Base-by-base conservation (phyloP, 2,113 vertebrate genomes). In the Pelodiscus sinensis region DNA sequence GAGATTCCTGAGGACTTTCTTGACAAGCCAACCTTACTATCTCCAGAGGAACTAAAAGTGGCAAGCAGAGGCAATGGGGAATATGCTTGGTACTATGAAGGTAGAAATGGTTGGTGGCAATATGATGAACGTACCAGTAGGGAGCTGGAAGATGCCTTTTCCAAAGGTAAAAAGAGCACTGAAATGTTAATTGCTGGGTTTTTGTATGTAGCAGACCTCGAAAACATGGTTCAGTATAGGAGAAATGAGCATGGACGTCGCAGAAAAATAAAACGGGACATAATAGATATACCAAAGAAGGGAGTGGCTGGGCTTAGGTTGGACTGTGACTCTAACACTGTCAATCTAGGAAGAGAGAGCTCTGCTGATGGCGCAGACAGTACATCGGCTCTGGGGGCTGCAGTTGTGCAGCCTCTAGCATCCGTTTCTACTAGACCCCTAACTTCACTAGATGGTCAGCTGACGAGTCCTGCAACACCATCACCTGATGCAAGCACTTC, bases 71-170 rank as follows among this genome's bases (percentile, higher is more conserved):
- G 98, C 24, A 97, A 98, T 3, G 99, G 98, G 56, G 99, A 99
- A 87, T 98, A 99, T 16, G 99, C 99, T 0, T 99, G 99, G 99
- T 99, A 99, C 98, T 99, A 99, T 15, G 99, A 99, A 97, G 99
- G 99, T 51, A 98, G 99, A 94, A 99, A 99, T 51, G 99, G 99
- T 85, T 99, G 99, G 99, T 99, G 99, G 99, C 99, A 99, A 97
- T 99, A 99, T 22, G 99, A 99, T 60, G 99, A 99, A 96, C 98
- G 99, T 81, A 99, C 99, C 87, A 99, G 98, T 96, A 98, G 98
- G 62, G 99, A 99, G 96, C 97, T 99, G 96, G 99, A 99, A 98
- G 99, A 99, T 85, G 99, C 99, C 38, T 99, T 99, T 87, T 95
- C 98, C 87, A 99, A 99, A 96, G 99, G 98, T 94, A 99, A 98